Percentiles rank a stretch among this genome's conserved stretches.
Evolutionary conservation across 2,113 vertebrate genomes (phyloP).

Genomic region (Pelusios castaneus): DNA sequence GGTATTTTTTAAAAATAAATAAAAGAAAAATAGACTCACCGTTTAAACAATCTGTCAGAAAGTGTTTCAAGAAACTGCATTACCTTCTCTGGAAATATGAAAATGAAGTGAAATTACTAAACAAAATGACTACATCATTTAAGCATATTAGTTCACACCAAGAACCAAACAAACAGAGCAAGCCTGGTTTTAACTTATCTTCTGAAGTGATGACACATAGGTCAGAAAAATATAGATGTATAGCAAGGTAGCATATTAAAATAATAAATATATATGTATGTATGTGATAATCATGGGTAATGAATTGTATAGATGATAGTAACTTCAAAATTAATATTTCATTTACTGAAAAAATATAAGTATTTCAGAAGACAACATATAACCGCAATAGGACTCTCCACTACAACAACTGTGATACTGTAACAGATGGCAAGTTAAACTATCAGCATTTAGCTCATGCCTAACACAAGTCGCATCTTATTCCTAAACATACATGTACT

Average conservation of each 20-base stretch:
- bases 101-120: background rate
- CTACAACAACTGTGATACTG: background rate
- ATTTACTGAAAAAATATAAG: background rate
- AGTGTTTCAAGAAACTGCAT: conserved; percentile 91
- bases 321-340: background rate
- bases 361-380: background rate
- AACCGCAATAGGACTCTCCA: background rate
- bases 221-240: background rate
- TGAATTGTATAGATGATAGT: background rate
- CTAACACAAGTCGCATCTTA: background rate
- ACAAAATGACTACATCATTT: background rate
- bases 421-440: background rate
- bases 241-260: background rate
- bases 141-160: background rate
- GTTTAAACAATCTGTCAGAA: conserved; percentile 89
- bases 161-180: background rate
- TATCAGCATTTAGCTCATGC: background rate
- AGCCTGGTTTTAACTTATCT: background rate
- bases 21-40: conserved; percentile 74
- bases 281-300: background rate
- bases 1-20: background rate
- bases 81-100: conserved; percentile 85
- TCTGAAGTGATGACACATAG: background rate
- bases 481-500: background rate
- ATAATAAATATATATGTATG: too few relatives aligned